Conservation (phyloP, 1,140 invertebrate species). For the Zaprionus ornatus region DNA sequence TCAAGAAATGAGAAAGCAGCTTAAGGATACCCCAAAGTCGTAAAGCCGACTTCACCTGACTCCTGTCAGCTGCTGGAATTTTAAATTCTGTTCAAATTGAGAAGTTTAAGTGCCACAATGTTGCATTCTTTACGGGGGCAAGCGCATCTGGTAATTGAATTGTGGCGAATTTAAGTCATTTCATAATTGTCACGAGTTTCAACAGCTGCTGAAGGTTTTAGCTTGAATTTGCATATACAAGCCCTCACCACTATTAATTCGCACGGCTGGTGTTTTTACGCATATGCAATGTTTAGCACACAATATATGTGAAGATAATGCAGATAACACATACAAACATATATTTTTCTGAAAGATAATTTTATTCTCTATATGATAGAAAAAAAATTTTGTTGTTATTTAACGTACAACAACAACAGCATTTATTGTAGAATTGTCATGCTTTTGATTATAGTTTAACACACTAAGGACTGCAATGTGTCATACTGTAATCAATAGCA, state of each 20-base stretch:
- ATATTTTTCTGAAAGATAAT: no score
- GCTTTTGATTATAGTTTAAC: not conserved
- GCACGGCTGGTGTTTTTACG: no score
- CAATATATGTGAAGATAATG: no score
- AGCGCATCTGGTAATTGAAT: slow-evolving; percentile 39
- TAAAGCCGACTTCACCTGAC: slow-evolving; percentile 33
- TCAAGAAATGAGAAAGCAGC: slow-evolving; percentile 40
- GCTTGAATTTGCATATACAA: not conserved
- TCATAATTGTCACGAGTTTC: slow-evolving; percentile 1
- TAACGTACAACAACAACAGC: no score
- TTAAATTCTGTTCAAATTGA: slow-evolving; percentile 9
- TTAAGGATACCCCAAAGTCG: slow-evolving; percentile 33
- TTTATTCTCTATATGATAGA: no score
- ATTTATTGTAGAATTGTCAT: no score
- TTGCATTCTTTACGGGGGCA: slow-evolving; percentile 31
- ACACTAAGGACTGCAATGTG: no score
- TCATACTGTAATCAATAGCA: no score
- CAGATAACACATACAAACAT: no score
- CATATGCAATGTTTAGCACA: no score
- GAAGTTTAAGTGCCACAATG: slow-evolving; percentile 12
- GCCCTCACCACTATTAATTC: no score
- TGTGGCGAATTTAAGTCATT: not conserved
- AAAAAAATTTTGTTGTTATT: no score
- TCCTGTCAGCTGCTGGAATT: slow-evolving; percentile 23
- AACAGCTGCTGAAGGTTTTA: not conserved